These are phyloP conservation scores for Abramis brama DNA, from an alignment of 2,113 vertebrate species.

Conservation along the genomic window DNA sequence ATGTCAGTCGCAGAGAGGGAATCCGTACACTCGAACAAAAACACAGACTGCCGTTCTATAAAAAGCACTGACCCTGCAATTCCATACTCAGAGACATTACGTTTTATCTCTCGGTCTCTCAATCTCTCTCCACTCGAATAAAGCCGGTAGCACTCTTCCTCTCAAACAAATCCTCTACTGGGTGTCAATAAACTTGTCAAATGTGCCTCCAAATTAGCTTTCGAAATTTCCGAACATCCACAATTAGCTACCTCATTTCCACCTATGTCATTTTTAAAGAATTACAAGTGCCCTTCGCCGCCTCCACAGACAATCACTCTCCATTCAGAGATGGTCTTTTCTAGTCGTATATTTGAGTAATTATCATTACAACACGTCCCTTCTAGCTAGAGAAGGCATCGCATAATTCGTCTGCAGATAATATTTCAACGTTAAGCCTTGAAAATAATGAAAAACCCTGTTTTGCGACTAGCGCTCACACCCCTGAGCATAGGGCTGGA, in stretches of 20 bases:
- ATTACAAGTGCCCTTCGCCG: constrained; percentile 46
- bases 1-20: constrained; percentile 59
- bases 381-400: constrained; percentile 52
- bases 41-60: constrained; percentile 52
- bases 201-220: constrained; percentile 59
- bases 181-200: constrained; percentile 64
- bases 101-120: constrained; percentile 47
- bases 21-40: constrained; percentile 50
- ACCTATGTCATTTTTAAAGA: constrained; percentile 59
- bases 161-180: constrained; percentile 26
- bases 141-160: constrained; percentile 18
- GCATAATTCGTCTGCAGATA: constrained; percentile 66
- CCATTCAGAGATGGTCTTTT: constrained; percentile 53
- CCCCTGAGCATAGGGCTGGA: constrained; percentile 26
- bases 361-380: constrained; percentile 63
- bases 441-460: background rate
- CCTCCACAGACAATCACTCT: constrained; percentile 56
- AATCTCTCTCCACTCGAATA: constrained; percentile 51
- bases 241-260: constrained; percentile 65
- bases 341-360: constrained; percentile 70
- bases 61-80: constrained; percentile 61
- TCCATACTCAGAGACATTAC: constrained; percentile 47
- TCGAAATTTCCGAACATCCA: constrained; percentile 55
- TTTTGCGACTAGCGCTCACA: constrained; percentile 11
- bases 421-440: constrained; percentile 60